Conservation (phyloP, 2,888 invertebrate genomes). For the Athrips mouffetella region DNA sequence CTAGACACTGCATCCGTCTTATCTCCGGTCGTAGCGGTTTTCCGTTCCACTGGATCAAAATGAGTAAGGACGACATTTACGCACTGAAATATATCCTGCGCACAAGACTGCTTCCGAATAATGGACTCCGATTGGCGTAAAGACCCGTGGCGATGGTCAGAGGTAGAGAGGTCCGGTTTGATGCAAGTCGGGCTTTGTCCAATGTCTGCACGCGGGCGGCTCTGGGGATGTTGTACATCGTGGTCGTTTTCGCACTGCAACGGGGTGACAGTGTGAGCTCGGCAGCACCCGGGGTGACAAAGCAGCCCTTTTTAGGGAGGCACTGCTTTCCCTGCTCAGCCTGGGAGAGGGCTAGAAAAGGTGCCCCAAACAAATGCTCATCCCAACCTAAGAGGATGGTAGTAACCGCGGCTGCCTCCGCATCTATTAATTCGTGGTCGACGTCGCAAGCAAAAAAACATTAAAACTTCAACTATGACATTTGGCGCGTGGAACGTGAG, state of each 20-base stretch:
- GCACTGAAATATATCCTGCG: no score
- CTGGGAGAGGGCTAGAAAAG: constrained; percentile 28
- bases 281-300: constrained; percentile 24
- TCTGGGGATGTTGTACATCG: not conserved
- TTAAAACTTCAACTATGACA: constrained; percentile 3
- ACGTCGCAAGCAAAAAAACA: not conserved
- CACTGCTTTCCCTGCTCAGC: no score
- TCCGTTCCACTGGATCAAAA: no score
- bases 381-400: constrained; percentile 12
- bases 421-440: no score
- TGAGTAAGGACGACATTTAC: no score
- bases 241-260: constrained; percentile 24
- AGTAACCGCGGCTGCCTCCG: constrained; percentile 22
- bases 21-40: no score
- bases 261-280: constrained; percentile 21
- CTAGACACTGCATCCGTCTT: no score
- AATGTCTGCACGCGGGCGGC: constrained; percentile 21
- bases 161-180: not conserved
- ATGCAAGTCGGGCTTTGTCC: constrained; percentile 1
- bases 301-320: constrained; percentile 28
- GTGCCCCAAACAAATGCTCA: constrained; percentile 23
- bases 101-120: no score
- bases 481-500: constrained; percentile 22
- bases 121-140: no score
- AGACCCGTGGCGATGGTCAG: no score